These are phyloP conservation scores for Cydia pomonella DNA, from an alignment of 1,140 invertebrate genomes.

Conservation along the genomic window DNA sequence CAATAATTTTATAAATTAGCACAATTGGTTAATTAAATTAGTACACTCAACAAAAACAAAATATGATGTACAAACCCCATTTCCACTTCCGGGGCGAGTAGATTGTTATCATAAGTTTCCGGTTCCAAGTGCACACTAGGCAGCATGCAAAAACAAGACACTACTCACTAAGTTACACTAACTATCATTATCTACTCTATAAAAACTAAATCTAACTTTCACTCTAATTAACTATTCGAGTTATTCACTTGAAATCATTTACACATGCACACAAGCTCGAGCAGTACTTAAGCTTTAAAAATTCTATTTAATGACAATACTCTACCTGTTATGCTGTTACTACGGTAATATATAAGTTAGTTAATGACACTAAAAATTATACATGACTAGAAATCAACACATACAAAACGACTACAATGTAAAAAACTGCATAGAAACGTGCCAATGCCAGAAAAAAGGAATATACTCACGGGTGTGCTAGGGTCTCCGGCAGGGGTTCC, in stretches of 20 bases:
- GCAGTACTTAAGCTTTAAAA: constrained; percentile 41
- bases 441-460: constrained; percentile 25
- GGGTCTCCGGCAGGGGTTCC: constrained; percentile 84
- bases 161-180: constrained; percentile 56
- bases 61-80: constrained; percentile 69
- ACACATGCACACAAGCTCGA: constrained; percentile 40
- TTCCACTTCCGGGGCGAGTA: constrained; percentile 60
- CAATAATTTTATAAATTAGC: background rate
- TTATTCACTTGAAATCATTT: background rate
- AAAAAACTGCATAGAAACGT: constrained; percentile 7
- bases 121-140: constrained; percentile 58
- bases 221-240: no score
- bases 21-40: constrained; percentile 24
- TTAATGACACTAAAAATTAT: background rate
- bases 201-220: constrained; percentile 5
- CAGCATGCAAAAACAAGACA: constrained; percentile 72
- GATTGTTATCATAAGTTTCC: constrained; percentile 60
- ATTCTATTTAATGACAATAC: background rate
- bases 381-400: constrained; percentile 1
- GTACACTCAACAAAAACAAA: background rate
- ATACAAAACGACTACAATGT: background rate
- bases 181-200: constrained; percentile 34
- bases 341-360: no score
- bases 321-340: constrained; percentile 26
- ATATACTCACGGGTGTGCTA: constrained; percentile 81